Base-by-base conservation (phyloP, 2,888 invertebrate genomes). In the Hofmannophila pseudospretella region DNA sequence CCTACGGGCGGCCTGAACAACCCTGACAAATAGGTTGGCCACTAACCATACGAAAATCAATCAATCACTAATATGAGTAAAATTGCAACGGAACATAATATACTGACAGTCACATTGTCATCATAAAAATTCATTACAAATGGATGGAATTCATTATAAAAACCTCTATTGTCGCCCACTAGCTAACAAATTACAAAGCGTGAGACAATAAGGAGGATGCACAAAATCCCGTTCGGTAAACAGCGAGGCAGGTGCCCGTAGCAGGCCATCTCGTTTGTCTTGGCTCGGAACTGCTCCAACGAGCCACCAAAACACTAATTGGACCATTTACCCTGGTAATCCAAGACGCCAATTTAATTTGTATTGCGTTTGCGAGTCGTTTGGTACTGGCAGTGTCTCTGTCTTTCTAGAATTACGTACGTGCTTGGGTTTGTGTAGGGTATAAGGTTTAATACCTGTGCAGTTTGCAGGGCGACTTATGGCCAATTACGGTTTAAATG, bases 301-400 rank as follows among this genome's bases (percentile, higher is more conserved):
- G 32, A 36, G 36, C 40, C 32, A 36, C 36, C 40, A 28, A 40
- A 40, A 40, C 76, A 77, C 77, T 81, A 82, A 80, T 81, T 82
- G 81, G 75, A 59, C 67, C 76, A 77, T 77, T 82, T 76, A 67
- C 78, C 69, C 72, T 62, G 61, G 77, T 76, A 78, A 79, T 80
- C 72, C 68, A 68, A 75, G 77, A 71, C 68, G 58, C 67, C 69
- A 66, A 73, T 77, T 78, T 77, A 79, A 79, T 78, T 78, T 75
- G 71, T 71, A 59, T 59, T 59, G 57, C 59, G 58, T 56, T 64
- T 55, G 55, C 51, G 51, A 54, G 49, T 49, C 50, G 53, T 54
- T 47, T 53, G 39, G 32, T 33, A 2, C n/a, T 25, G 36, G 39
- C 32, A 41, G 35, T 41, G 36, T 42, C 42, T 40, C 39, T 39